phyloP scores from a whole-genome alignment of 1,140 invertebrate species.

The Drosophila paulistorum region DNA sequence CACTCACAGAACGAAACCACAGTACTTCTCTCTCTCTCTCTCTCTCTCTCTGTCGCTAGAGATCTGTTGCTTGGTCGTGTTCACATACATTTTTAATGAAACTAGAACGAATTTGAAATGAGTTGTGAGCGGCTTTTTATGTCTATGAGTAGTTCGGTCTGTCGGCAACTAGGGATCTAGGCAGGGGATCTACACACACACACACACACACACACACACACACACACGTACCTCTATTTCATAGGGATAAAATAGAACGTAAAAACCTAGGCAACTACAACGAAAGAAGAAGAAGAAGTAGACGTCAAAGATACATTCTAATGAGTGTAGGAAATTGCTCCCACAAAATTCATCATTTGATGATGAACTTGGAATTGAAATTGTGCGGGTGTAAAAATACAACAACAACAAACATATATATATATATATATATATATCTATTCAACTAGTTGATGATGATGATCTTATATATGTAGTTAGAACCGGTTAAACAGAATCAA shows the following conservation, averaged over 20 bases:
- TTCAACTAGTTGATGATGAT: slow-evolving; percentile 24
- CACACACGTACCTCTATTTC: background rate
- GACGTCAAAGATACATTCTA: slow-evolving; percentile 22
- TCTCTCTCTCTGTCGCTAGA: slow-evolving; percentile 14
- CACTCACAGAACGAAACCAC: slow-evolving; percentile 2
- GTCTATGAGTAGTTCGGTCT: background rate
- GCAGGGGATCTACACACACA: slow-evolving; percentile 21
- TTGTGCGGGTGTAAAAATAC: slow-evolving; percentile 53
- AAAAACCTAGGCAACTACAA: slow-evolving; percentile 9
- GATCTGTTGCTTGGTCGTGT: slow-evolving; percentile 19
- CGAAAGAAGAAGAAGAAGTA: background rate
- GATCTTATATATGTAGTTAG: slow-evolving; percentile 50
- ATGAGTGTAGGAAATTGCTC: slow-evolving; percentile 30
- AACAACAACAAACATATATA: slow-evolving; percentile 10
- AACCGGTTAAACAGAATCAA: slow-evolving; percentile 53
- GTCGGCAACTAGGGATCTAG: background rate
- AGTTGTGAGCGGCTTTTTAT: slow-evolving; percentile 9
- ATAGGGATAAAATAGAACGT: slow-evolving; percentile 12
- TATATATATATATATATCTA: background rate
- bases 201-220: background rate
- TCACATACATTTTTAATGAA: slow-evolving; percentile 51
- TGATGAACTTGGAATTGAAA: slow-evolving; percentile 6
- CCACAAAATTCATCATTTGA: background rate
- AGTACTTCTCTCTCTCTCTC: slow-evolving; percentile 11
- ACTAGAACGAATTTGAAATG: slow-evolving; percentile 64